A percentile compares a stretch with the other conserved stretches of the same genome.
Evolutionary conservation across 2,888 invertebrate species (phyloP).

Genomic region (Stomorhina lunata): DNA sequence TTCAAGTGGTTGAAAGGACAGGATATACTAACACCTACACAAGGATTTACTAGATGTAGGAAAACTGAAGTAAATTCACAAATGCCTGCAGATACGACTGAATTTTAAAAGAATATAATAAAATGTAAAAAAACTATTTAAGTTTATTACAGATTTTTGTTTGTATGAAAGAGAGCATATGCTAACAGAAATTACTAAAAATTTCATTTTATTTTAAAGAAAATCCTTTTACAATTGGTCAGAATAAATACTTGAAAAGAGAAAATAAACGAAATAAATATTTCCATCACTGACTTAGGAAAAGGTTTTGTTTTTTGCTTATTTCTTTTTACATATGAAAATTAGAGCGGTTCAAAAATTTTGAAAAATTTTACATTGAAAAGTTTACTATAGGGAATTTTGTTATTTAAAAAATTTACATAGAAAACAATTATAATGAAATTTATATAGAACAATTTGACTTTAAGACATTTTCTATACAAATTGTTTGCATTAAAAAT

Average conservation of each 20-base stretch:
- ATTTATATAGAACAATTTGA: too few relatives aligned
- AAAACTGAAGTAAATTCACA: neutral
- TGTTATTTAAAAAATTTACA: too few relatives aligned
- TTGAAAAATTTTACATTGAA: too few relatives aligned
- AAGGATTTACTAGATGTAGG: too few relatives aligned
- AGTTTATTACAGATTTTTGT: neutral
- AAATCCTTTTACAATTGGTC: slow-evolving; percentile 44
- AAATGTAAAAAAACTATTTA: slow-evolving; percentile 22
- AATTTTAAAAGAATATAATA: neutral
- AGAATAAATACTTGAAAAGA: neutral
- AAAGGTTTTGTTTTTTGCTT: slow-evolving; percentile 10
- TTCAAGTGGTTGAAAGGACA: slow-evolving; percentile 36
- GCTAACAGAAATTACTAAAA: neutral
- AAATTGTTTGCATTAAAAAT: too few relatives aligned
- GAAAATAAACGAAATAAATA: slow-evolving; percentile 19
- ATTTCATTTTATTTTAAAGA: neutral
- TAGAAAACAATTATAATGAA: too few relatives aligned
- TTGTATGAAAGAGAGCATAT: neutral
- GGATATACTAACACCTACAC: slow-evolving; percentile 26
- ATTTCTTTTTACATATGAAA: neutral
- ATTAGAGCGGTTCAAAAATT: too few relatives aligned
- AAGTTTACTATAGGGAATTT: too few relatives aligned
- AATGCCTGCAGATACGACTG: neutral
- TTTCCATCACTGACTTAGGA: slow-evolving; percentile 8
- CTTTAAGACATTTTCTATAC: too few relatives aligned